phyloP scores from a whole-genome alignment of 92 coral and sea anemone species.

The Porites lobata region DNA sequence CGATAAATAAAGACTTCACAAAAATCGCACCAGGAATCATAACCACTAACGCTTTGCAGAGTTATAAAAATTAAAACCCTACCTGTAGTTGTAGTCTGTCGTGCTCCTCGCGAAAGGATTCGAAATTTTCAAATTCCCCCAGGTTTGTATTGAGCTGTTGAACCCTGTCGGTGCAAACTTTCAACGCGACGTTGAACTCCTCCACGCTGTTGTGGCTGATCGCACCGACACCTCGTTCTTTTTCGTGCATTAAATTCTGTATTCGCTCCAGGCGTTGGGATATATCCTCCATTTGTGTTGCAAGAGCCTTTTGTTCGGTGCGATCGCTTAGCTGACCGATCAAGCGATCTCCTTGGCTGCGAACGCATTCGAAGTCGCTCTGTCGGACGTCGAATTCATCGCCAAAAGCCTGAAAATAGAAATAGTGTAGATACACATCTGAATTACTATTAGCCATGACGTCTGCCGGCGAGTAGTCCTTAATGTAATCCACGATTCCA shows the following conservation, averaged over 20 bases:
- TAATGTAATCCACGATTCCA: background rate
- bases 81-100: slow-evolving; percentile 80
- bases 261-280: slow-evolving; percentile 81
- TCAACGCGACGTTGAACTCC: slow-evolving; percentile 81
- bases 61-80: background rate
- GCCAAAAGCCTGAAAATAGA: slow-evolving; percentile 95
- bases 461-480: background rate
- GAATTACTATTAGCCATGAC: slow-evolving; percentile 40
- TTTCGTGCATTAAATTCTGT: slow-evolving; percentile 82
- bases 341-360: slow-evolving; percentile 83
- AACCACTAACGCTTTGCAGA: background rate
- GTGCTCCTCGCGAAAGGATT: slow-evolving; percentile 36
- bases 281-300: slow-evolving; percentile 76
- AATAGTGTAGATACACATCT: slow-evolving; percentile 69
- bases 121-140: slow-evolving; percentile 51
- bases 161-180: slow-evolving; percentile 76
- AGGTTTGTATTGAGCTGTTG: slow-evolving; percentile 65
- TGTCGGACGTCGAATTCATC: slow-evolving; percentile 89
- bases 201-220: slow-evolving; percentile 61
- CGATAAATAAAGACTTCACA: background rate
- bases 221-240: slow-evolving; percentile 68
- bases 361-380: slow-evolving; percentile 85
- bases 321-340: slow-evolving; percentile 71
- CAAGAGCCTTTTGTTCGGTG: slow-evolving; percentile 71
- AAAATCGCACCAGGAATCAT: slow-evolving; percentile 13